Evolutionary conservation across 2,888 invertebrate species (phyloP).

Genomic region (Ochropleura plecta): DNA sequence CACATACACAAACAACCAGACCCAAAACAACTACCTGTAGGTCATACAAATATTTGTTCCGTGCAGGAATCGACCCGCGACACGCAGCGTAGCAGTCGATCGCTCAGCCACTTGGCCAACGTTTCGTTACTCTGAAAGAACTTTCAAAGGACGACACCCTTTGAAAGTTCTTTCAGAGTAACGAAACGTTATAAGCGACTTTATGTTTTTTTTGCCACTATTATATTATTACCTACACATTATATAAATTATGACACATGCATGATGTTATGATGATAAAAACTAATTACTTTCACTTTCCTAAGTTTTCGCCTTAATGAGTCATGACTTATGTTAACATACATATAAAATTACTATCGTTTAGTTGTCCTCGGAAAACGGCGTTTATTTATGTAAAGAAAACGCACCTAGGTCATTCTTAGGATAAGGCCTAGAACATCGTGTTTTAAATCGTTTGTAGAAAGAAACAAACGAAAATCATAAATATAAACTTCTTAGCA

Average conservation of each 20-base stretch:
- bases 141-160: too few species aligned
- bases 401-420: neutral
- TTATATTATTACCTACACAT: neutral
- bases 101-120: too few species aligned
- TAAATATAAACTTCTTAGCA: conserved; percentile 1
- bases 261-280: neutral
- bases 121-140: too few species aligned
- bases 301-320: too few species aligned
- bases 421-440: neutral
- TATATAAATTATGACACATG: neutral
- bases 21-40: too few species aligned
- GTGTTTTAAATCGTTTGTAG: neutral
- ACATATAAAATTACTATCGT: neutral
- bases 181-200: neutral
- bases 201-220: neutral
- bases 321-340: too few species aligned
- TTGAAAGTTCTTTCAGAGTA: neutral
- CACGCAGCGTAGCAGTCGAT: too few species aligned
- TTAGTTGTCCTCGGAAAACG: neutral
- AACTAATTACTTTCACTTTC: neutral
- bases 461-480: neutral
- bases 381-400: too few species aligned
- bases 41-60: too few species aligned
- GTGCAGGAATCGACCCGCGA: too few species aligned
- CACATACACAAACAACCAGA: too few species aligned